Conservation (phyloP, 2,888 invertebrate genomes). For the Andrena bucephala region DNA sequence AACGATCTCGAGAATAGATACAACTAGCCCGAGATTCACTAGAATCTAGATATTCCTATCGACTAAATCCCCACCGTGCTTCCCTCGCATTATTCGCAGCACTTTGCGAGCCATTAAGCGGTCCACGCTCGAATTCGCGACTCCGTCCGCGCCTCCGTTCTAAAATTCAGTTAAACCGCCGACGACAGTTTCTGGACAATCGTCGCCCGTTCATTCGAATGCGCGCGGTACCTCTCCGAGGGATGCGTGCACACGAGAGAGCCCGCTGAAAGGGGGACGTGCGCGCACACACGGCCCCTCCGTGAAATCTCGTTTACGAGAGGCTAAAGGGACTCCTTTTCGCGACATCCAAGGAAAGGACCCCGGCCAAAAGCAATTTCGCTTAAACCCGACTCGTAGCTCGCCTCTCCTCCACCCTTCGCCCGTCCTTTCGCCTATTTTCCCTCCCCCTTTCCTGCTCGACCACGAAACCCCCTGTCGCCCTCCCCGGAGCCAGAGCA, state of each 20-base stretch:
- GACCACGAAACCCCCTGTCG: background rate
- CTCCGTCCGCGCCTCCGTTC: slow-evolving; percentile 18
- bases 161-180: slow-evolving; percentile 45
- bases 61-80: slow-evolving; percentile 20
- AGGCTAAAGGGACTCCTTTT: slow-evolving; percentile 55
- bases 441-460: background rate
- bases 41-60: slow-evolving; percentile 18
- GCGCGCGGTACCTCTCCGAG: background rate
- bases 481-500: slow-evolving; percentile 22
- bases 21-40: background rate
- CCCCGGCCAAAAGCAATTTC: slow-evolving; percentile 69
- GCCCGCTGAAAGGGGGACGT: slow-evolving; percentile 55
- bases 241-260: slow-evolving; percentile 2
- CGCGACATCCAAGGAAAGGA: slow-evolving; percentile 48
- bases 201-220: slow-evolving; percentile 21
- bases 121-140: slow-evolving; percentile 26
- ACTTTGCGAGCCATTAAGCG: slow-evolving; percentile 43
- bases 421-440: background rate
- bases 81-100: slow-evolving; percentile 25
- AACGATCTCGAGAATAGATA: slow-evolving; percentile 12
- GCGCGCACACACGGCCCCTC: slow-evolving; percentile 28
- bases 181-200: slow-evolving; percentile 47
- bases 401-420: background rate
- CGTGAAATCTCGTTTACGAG: slow-evolving; percentile 66
- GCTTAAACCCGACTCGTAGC: slow-evolving; percentile 45